Base-by-base conservation (phyloP, 64 coral and sea anemone genomes). In the Dendrophyllia cribrosa region DNA sequence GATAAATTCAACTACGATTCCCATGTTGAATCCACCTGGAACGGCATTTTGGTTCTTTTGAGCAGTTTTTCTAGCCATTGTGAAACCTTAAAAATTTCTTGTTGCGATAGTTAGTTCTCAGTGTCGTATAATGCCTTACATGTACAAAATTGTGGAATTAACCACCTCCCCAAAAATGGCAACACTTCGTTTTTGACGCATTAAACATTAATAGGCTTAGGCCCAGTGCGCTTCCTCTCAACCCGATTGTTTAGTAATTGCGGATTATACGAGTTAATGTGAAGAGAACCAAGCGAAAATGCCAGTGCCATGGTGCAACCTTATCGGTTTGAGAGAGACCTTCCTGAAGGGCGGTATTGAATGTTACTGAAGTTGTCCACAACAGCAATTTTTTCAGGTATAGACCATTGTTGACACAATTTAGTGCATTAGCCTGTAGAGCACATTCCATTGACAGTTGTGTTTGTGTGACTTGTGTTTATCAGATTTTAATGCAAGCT, bases 1-100 rank as follows among this genome's bases (percentile, higher is more conserved):
- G 24, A 97, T 73, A 70, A 97, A 97, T 69, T 97, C 95, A 17
- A 86, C 83, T 62, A 97, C 60, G n/a, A 97, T 55, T 77, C 95
- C 95, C 43, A 86, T 72, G 76, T 94, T 97, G 49, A 97, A 93
- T 8, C 95, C 95, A 24, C 85, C 72, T 23, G 92, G 92, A 12
- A 90, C 93, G 6, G 90, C 81, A 65, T 94, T 97, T 13, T 86
- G 78, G 2, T 93, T 89, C 67, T 91, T 91, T 9, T 93, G 74
- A 4, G 50, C 88, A 21, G 74, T 71, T 58, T 93, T 97, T 82
- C 92, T 88, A 5, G 88, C 92, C 95, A 97, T 97, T 63, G 4
- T 68, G 61, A 16, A 73, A 89, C 3, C 19, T 20, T 14, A 22
- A 3, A 47, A 17, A 1, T 10, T 23, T 20, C 60, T 67, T 50